Conservation (phyloP, 2,888 invertebrate genomes). For the Calliopum simillimum region DNA sequence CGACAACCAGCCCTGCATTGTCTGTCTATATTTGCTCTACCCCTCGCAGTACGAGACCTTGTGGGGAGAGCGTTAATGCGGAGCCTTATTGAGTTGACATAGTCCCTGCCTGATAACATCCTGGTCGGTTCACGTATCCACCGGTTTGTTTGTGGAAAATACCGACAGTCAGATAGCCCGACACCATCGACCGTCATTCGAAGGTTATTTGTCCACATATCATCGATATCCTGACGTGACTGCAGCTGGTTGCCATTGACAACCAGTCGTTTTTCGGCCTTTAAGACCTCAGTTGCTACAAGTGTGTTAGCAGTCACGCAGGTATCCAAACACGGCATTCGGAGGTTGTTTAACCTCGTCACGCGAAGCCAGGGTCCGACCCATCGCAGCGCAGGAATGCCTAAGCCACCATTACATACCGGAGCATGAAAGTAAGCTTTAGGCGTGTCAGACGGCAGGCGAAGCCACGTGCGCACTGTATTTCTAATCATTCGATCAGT, state of each 20-base stretch:
- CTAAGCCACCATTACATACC: background rate
- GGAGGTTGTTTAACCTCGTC: background rate
- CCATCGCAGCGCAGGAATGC: background rate
- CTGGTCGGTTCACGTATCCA: slow-evolving; percentile 4
- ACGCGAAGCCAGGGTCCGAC: background rate
- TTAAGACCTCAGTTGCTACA: background rate
- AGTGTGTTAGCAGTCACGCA: background rate
- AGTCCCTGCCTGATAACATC: background rate
- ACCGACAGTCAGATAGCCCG: too few relatives aligned
- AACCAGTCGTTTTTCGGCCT: background rate
- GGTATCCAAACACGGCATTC: background rate
- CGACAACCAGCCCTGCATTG: background rate
- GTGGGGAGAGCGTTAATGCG: too few relatives aligned
- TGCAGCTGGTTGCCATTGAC: background rate
- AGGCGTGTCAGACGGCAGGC: background rate
- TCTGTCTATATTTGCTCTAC: background rate
- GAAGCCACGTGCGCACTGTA: slow-evolving; percentile 10
- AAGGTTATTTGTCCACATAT: too few relatives aligned
- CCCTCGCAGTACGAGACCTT: background rate
- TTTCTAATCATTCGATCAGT: background rate
- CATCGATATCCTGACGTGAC: too few relatives aligned
- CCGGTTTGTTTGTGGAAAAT: background rate
- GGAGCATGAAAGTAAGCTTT: background rate
- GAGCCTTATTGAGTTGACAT: background rate
- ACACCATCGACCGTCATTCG: too few relatives aligned